Base-by-base conservation (phyloP, 2,888 invertebrate species). In the Chrysina gloriosa region DNA sequence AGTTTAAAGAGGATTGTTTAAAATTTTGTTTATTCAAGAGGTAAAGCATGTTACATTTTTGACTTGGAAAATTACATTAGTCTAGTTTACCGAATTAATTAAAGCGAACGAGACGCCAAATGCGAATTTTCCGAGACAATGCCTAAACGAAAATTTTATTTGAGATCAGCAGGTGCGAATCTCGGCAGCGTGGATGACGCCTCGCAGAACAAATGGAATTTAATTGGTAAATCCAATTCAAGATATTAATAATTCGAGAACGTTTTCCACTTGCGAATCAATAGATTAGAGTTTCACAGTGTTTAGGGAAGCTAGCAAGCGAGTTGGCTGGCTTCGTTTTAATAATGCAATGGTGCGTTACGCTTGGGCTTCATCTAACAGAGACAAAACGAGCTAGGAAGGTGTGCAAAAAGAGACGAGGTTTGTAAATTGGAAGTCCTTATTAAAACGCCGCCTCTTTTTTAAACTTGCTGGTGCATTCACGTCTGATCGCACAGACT, bases 151-250 rank as follows among this genome's bases (percentile, higher is more conserved):
- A 39, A 58, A 58, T 58, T 58, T 58, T 58, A 58, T 58, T 58
- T 39, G 42, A 58, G 58, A 58, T 27, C 39, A 36, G 58, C 58
- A 58, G 58, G 58, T 58, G 58, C 58, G 39, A 58, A 58, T 42
- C 58, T 58, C 39, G 21, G 14, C 11, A 9, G 27, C 25, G 39
- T n/a, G 16, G 39, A 25, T 11, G 25, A 58, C 25, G 58, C 19
- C 25, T 58, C 39, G 25, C 25, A 58, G 27, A 58, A 58, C 58
- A 58, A 58, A 58, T 39, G 58, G 39, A 58, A 58, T 58, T 58
- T 58, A 58, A 58, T 58, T 58, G 58, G 58, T 36, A 25, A 58
- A 58, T 58, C 25, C 39, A 58, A 58, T 58, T 39, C 58, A 19
- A 9, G 39, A 58, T 58, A 58, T 58, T 58, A 58, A 58, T 58